These are phyloP conservation scores for Monarcha castaneiventris DNA, from an alignment of 2,113 vertebrate genomes.

Conservation along the genomic window DNA sequence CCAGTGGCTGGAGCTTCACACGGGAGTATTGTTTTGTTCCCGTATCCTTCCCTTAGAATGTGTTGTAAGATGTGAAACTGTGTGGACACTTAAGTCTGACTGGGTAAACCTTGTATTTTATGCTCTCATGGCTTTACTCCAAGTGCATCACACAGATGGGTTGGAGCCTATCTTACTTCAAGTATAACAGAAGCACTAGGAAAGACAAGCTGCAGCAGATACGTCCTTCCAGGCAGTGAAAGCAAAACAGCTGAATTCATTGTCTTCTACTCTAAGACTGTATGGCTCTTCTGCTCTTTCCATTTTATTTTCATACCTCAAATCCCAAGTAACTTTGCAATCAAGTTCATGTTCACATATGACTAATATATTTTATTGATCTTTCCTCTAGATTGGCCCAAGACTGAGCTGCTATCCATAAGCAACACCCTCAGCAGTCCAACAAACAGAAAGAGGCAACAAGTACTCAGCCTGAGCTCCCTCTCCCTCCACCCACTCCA, in stretches of 20 bases:
- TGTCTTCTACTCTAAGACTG: not conserved
- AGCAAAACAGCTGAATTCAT: not conserved
- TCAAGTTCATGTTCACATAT: not conserved
- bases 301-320: not conserved
- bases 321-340: not conserved
- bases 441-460: not conserved
- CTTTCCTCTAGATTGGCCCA: not conserved
- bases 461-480: not conserved
- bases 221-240: not conserved
- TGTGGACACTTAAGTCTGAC: not conserved
- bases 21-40: not conserved
- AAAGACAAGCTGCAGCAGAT: not conserved
- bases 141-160: not conserved
- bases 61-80: not conserved
- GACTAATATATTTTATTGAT: not conserved
- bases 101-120: not conserved
- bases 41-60: not conserved
- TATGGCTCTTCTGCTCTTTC: not conserved
- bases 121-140: not conserved
- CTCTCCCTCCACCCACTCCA: not conserved
- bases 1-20: not conserved
- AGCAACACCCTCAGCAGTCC: not conserved
- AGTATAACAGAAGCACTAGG: fast-evolving
- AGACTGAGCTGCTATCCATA: not conserved
- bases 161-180: not conserved